phyloP scores from a whole-genome alignment of 2,888 invertebrate species.

The Eupithecia pulchellata region DNA sequence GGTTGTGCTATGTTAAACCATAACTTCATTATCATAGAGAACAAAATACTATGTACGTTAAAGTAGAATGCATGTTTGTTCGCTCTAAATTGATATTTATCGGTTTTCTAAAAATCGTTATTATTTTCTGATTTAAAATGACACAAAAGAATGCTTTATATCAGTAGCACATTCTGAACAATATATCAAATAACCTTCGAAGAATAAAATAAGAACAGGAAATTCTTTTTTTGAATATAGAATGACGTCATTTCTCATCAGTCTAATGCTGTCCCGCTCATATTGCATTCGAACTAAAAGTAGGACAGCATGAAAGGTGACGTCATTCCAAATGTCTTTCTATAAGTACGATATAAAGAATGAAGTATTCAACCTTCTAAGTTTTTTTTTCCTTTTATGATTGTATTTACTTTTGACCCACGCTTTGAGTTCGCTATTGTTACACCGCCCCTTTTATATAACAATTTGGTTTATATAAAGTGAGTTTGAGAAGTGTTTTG shows the following conservation, averaged over 20 bases:
- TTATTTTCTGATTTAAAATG: neutral
- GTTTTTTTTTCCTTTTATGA: neutral
- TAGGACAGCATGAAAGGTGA: too few species aligned
- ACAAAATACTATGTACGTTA: slow-evolving; percentile 12
- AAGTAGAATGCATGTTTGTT: slow-evolving; percentile 10
- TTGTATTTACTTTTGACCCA: slow-evolving; percentile 20
- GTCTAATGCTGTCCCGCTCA: too few species aligned
- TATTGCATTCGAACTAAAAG: too few species aligned
- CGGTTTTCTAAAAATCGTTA: neutral
- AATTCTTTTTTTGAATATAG: too few species aligned
- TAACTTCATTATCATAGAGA: slow-evolving; percentile 10
- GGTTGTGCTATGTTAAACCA: slow-evolving; percentile 25
- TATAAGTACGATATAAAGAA: too few species aligned
- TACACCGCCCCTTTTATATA: slow-evolving; percentile 47
- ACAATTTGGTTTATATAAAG: slow-evolving; percentile 32
- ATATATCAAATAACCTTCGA: too few species aligned
- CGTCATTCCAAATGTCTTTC: too few species aligned
- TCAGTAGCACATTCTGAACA: neutral
- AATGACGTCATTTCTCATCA: too few species aligned
- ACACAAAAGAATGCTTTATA: neutral
- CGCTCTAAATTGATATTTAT: neutral
- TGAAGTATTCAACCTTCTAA: neutral
- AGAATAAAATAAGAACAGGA: neutral
- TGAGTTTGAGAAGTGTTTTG: slow-evolving; percentile 65
- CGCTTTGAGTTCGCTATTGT: slow-evolving; percentile 67